Conservation (phyloP, 2,888 invertebrate genomes). For the Yponomeuta cagnagella region DNA sequence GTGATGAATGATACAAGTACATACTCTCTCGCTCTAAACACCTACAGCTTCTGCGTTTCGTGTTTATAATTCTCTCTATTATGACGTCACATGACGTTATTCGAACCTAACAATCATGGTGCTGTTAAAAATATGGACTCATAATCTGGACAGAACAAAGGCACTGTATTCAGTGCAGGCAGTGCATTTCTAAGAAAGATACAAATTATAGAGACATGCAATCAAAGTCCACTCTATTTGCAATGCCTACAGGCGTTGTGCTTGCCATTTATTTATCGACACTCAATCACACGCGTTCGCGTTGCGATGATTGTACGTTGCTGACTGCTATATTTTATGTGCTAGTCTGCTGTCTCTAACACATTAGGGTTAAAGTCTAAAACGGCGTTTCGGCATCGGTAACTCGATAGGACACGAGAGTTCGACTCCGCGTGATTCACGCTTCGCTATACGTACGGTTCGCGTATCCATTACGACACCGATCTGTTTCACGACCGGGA, state of each 20-base stretch:
- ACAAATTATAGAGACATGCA: not conserved
- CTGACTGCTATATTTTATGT: not conserved
- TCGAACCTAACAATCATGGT: not conserved
- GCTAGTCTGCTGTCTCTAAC: not conserved
- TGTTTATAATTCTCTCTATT: not conserved
- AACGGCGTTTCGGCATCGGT: slow-evolving; percentile 2
- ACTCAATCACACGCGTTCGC: slow-evolving; percentile 10
- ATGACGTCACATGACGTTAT: not conserved
- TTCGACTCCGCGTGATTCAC: slow-evolving; percentile 4
- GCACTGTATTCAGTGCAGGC: no score
- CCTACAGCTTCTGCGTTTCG: not conserved
- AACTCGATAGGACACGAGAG: slow-evolving; percentile 10
- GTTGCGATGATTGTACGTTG: not conserved
- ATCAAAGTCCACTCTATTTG: not conserved
- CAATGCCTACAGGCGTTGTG: not conserved
- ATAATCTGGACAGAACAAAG: no score
- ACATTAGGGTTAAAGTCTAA: not conserved
- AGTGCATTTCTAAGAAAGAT: not conserved
- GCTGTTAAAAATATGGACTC: no score
- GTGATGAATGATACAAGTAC: not conserved
- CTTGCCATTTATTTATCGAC: slow-evolving; percentile 10
- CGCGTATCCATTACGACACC: not conserved
- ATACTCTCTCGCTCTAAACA: not conserved
- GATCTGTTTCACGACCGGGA: slow-evolving; percentile 6
- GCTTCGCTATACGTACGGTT: slow-evolving; percentile 5